These are phyloP conservation scores for Pelodiscus sinensis DNA, from an alignment of 2,113 vertebrate species.

Conservation along the genomic window DNA sequence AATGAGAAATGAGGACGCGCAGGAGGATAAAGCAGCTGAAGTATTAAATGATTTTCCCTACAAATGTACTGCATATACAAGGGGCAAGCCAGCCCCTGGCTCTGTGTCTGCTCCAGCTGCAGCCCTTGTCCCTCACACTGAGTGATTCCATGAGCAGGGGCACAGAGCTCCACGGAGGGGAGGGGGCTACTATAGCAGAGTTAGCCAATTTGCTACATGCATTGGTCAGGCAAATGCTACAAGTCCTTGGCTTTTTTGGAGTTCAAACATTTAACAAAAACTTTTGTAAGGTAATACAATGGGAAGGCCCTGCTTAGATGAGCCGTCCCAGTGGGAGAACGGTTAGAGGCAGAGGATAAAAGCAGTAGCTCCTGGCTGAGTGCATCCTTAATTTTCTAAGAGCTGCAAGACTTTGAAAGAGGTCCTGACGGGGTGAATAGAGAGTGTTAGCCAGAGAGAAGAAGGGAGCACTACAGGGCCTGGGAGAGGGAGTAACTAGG, in stretches of 20 bases:
- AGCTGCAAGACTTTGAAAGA: not conserved
- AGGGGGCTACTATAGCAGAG: not conserved
- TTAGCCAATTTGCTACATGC: not conserved
- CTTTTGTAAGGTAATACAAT: not conserved
- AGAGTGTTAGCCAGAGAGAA: not conserved
- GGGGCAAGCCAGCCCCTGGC: not conserved
- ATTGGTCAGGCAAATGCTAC: not conserved
- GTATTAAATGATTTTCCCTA: constrained; percentile 60
- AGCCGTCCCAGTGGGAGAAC: not conserved
- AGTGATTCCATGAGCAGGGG: not conserved
- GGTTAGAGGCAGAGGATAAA: not conserved
- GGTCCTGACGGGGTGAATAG: not conserved
- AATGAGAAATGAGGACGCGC: constrained; percentile 67
- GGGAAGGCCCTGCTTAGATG: not conserved
- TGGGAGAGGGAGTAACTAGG: not conserved
- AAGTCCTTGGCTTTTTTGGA: constrained; percentile 8
- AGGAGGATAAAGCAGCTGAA: constrained; percentile 41
- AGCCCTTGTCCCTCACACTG: not conserved
- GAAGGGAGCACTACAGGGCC: not conserved
- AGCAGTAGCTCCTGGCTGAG: not conserved
- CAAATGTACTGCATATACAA: constrained; percentile 6
- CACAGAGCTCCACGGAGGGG: not conserved
- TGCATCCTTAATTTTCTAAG: not conserved
- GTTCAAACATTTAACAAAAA: not conserved
- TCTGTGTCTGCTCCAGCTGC: not conserved